These are phyloP conservation scores for Eidolon helvum DNA, from an alignment of 2,113 vertebrate genomes.

Conservation along the genomic window DNA sequence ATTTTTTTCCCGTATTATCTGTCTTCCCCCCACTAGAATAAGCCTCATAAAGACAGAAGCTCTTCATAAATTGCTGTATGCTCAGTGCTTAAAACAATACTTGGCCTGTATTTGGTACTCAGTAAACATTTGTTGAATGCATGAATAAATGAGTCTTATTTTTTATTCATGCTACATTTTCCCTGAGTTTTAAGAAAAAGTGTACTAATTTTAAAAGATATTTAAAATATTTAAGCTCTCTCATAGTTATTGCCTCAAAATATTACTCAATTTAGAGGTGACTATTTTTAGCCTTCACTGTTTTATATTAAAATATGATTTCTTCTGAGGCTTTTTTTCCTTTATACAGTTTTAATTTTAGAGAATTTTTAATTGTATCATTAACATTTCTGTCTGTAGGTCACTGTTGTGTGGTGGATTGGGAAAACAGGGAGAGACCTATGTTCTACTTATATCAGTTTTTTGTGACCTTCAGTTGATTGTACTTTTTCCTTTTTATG, in stretches of 20 bases:
- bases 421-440: conserved; percentile 58
- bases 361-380: conserved; percentile 71
- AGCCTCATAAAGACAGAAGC: not conserved
- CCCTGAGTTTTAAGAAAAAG: conserved; percentile 11
- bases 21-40: not conserved
- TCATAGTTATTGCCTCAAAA: not conserved
- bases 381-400: conserved; percentile 72
- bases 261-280: conserved; percentile 31
- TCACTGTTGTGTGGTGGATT: conserved; percentile 66
- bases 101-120: not conserved
- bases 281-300: not conserved
- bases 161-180: conserved; percentile 4
- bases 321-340: conserved; percentile 60
- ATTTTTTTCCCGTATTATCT: conserved; percentile 23
- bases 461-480: conserved; percentile 50
- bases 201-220: conserved; percentile 20
- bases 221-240: conserved; percentile 2
- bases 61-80: not conserved
- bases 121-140: not conserved
- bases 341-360: conserved; percentile 72
- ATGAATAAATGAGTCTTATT: not conserved
- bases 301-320: conserved; percentile 58
- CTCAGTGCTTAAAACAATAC: not conserved
- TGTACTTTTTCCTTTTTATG: conserved; percentile 23
- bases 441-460: conserved; percentile 60